Evolutionary conservation across 2,113 vertebrate genomes (phyloP).

Genomic region (Cacatua alba): DNA sequence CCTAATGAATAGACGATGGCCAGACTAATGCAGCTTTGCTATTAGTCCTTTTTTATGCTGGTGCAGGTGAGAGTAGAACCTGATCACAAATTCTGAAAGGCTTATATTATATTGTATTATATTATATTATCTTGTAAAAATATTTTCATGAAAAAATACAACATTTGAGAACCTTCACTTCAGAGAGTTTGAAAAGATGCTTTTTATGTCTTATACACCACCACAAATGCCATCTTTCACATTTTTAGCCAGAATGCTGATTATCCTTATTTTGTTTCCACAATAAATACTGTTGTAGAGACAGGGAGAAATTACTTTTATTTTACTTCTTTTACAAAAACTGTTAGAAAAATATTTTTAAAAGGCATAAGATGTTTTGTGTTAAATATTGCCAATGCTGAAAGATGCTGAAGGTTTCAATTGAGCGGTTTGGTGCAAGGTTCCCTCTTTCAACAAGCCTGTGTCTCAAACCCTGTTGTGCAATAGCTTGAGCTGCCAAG

Average conservation of each 20-base stretch:
- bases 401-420: slow-evolving; percentile 43
- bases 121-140: background rate
- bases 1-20: background rate
- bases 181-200: background rate
- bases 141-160: background rate
- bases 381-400: slow-evolving; percentile 15
- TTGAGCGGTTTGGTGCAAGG: slow-evolving; percentile 32
- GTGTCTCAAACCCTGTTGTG: slow-evolving; percentile 44
- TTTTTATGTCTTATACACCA: background rate
- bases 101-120: background rate
- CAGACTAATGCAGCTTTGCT: background rate
- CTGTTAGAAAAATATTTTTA: background rate
- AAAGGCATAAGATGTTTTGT: slow-evolving; percentile 15
- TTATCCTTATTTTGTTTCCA: background rate
- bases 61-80: background rate
- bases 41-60: background rate
- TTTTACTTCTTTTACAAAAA: background rate
- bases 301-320: background rate
- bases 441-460: slow-evolving; percentile 60
- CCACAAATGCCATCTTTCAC: background rate
- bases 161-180: background rate
- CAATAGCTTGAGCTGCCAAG: slow-evolving; percentile 41
- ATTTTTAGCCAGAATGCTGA: background rate
- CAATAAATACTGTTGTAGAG: background rate
- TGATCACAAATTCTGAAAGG: background rate